Evolutionary conservation across 2,797 vertebrate genomes (phyloP).

Genomic region (Poeciliopsis presidionis): DNA sequence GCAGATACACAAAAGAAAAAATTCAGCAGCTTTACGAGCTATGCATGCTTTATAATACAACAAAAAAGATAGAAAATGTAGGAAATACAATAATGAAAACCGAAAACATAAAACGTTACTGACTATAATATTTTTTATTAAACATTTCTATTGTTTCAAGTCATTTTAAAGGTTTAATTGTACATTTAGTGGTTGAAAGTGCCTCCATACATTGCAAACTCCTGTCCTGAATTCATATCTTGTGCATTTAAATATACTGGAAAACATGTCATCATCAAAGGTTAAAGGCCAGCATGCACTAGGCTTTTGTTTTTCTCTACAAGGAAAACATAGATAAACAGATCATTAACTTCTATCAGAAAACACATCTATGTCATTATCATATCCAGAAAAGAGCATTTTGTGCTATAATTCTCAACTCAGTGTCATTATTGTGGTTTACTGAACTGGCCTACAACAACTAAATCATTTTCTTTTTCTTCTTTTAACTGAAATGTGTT

Average conservation of each 20-base stretch:
- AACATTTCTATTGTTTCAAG: constrained; percentile 32
- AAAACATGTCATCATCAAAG: constrained; percentile 13
- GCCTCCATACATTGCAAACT: constrained; percentile 44
- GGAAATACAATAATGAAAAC: background rate
- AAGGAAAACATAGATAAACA: constrained; percentile 21
- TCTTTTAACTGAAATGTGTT: constrained; percentile 11
- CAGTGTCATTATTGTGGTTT: constrained; percentile 11
- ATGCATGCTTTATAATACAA: background rate
- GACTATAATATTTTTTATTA: constrained; percentile 26
- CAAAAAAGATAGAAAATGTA: background rate
- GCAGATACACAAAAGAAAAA: background rate
- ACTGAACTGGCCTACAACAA: constrained; percentile 27
- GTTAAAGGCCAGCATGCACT: constrained; percentile 50
- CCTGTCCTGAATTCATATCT: constrained; percentile 32
- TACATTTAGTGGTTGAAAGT: constrained; percentile 52
- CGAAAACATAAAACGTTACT: background rate
- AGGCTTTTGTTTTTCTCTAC: constrained; percentile 34
- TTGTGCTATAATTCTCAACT: constrained; percentile 15
- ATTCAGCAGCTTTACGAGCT: background rate
- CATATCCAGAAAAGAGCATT: background rate
- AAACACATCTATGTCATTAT: background rate
- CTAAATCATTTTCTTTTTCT: background rate
- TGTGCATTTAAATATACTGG: constrained; percentile 17
- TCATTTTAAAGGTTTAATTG: constrained; percentile 56
- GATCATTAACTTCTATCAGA: constrained; percentile 7